A percentile compares a stretch with the other conserved stretches of the same genome.
These are phyloP conservation scores for Caranx melampygus DNA, from an alignment of 2,113 vertebrate species.

Conservation along the genomic window DNA sequence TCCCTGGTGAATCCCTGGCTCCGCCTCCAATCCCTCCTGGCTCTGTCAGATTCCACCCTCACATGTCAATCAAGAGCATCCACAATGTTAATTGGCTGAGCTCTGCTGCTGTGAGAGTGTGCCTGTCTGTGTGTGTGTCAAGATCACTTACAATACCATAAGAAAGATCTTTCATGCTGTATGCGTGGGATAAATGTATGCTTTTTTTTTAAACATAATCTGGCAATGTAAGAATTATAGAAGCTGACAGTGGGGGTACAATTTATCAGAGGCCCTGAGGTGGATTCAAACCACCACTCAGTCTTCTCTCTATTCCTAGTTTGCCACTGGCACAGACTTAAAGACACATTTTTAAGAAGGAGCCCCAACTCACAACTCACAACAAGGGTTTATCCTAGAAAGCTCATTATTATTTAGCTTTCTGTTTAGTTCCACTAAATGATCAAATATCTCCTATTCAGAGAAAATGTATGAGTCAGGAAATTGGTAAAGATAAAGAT, in stretches of 20 bases:
- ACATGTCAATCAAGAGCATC: slow-evolving; percentile 58
- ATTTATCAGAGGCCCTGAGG: no score
- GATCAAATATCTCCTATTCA: neutral
- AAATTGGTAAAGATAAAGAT: neutral
- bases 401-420: neutral
- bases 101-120: neutral
- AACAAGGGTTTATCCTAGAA: neutral
- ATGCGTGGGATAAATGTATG: no score
- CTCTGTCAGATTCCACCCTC: slow-evolving; percentile 62
- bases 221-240: neutral
- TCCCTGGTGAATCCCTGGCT: slow-evolving; percentile 64
- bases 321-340: neutral
- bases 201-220: neutral
- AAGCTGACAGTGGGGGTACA: neutral
- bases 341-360: neutral
- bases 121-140: neutral
- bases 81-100: slow-evolving; percentile 49
- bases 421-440: slow-evolving; percentile 2
- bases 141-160: neutral
- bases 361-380: neutral
- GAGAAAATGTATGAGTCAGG: neutral
- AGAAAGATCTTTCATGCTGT: neutral
- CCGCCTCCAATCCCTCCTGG: slow-evolving; percentile 56
- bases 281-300: no score
- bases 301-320: no score